A percentile compares a stretch with the other conserved stretches of the same genome.
Evolutionary conservation across 2,113 vertebrate genomes (phyloP).

Genomic region (Ciconia maguari): DNA sequence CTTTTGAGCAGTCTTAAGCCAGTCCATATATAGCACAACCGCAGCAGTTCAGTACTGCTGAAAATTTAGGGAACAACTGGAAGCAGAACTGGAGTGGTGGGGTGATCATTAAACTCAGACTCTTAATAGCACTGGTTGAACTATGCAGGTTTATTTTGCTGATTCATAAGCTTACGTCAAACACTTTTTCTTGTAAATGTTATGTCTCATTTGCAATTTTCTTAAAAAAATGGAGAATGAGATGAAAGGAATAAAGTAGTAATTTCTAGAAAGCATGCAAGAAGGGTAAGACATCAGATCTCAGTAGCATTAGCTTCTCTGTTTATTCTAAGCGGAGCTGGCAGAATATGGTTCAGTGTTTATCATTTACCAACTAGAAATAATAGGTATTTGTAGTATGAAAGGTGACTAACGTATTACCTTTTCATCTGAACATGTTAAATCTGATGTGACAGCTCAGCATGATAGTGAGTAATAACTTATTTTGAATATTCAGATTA

Average conservation of each 20-base stretch:
- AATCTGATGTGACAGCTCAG: conserved; percentile 18
- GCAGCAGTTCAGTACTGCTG: background rate
- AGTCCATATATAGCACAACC: background rate
- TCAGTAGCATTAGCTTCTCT: background rate
- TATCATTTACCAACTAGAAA: background rate
- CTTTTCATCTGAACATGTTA: conserved; percentile 7
- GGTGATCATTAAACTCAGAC: background rate
- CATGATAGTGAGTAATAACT: conserved; percentile 26
- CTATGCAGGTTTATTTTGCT: background rate
- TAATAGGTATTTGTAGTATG: conserved; percentile 22
- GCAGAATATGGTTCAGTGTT: background rate
- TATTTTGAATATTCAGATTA: conserved; percentile 33
- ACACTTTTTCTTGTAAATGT: background rate
- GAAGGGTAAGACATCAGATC: background rate
- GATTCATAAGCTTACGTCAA: background rate
- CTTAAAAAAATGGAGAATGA: background rate
- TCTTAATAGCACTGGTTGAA: background rate
- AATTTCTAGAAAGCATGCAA: background rate
- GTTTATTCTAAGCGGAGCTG: background rate
- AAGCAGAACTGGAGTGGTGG: background rate
- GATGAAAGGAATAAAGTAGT: background rate
- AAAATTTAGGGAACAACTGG: background rate
- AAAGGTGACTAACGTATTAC: conserved; percentile 27
- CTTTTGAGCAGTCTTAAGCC: background rate
- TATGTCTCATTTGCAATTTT: background rate